A percentile compares a stretch with the other conserved stretches of the same genome.
phyloP scores from a whole-genome alignment of 1,140 invertebrate genomes.

The Eueides isabella region DNA sequence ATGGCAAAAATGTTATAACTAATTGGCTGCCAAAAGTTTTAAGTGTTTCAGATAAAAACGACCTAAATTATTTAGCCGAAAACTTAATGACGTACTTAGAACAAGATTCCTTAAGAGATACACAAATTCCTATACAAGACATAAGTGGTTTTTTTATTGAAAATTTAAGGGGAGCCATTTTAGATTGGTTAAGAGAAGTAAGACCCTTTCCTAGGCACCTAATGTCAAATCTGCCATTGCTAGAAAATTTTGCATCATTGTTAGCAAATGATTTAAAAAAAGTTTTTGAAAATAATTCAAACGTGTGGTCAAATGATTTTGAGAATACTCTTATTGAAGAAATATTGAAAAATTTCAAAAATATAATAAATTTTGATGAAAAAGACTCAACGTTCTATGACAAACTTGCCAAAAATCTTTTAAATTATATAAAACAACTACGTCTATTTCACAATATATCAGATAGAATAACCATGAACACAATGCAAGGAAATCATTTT shows the following conservation, averaged over 20 bases:
- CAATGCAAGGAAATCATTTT: background rate
- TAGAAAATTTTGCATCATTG: conserved; percentile 16
- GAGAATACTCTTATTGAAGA: conserved; percentile 14
- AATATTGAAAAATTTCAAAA: conserved; percentile 18
- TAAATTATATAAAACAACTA: conserved; percentile 15
- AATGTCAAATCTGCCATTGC: background rate
- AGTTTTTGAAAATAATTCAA: background rate
- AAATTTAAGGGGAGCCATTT: conserved; percentile 23
- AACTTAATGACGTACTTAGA: conserved; percentile 10
- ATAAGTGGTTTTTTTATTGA: conserved; percentile 20
- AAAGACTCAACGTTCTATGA: background rate
- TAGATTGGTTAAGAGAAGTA: conserved; percentile 15
- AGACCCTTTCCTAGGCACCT: background rate
- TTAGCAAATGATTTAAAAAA: conserved; percentile 20
- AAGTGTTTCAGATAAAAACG: conserved; percentile 10
- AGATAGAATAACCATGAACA: background rate
- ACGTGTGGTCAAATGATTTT: background rate
- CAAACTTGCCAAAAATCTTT: conserved; percentile 11
- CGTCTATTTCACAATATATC: conserved; percentile 18
- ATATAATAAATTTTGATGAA: background rate
- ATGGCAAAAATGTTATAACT: conserved; percentile 27
- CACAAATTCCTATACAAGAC: conserved; percentile 16
- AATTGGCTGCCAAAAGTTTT: conserved; percentile 28
- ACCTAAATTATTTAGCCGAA: conserved; percentile 21
- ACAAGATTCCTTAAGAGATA: background rate